Base-by-base conservation (phyloP, 2,888 invertebrate genomes). In the Monoplex corrugatus region DNA sequence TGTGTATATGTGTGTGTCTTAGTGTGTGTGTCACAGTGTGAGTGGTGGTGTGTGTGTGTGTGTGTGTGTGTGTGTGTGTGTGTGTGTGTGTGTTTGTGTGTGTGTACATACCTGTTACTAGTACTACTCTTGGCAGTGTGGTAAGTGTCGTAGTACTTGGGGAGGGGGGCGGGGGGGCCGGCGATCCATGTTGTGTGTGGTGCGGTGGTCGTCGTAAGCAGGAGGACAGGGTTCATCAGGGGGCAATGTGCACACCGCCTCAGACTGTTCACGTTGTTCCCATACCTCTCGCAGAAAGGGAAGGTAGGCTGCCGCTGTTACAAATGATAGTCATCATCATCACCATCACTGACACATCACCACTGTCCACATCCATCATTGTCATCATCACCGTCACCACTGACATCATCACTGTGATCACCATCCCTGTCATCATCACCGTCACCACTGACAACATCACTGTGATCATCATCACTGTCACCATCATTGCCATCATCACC, bases 251-350 rank as follows among this genome's bases (percentile, higher is more conserved):
- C 92, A 94, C 13, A 93, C 92, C 95, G 98, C 98, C 96, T 99
- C 99, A 88, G 99, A 98, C 96, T 98, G 98, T 45, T 98, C 98
- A 94, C 98, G 98, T 94, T 98, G 98, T 96, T 98, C 98, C 98
- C 98, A 99, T 40, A 98, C 98, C 96, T 98, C 98, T 96, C 98
- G 98, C 97, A 99, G 98, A 97, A 99, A 99, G 84, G 98, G 98
- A 84, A 98, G 98, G 96, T 98, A 99, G 96, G 98, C 98, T 50
- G 98, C 98, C 95, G 98, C 98, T 98, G 96, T 0, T 90, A 85
- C 38, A 75, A 32, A 10, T 50, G 50, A 13, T 50, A 8, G 50
- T 50, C 50, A 50, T 50, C 50, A 50, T 50, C 50, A 16, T 50
- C 50, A 50, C 16, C 50, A 50, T 16, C 50, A 13, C 50, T 50